phyloP scores from a whole-genome alignment of 2,888 invertebrate species.

The Himalopsyche tibetana region DNA sequence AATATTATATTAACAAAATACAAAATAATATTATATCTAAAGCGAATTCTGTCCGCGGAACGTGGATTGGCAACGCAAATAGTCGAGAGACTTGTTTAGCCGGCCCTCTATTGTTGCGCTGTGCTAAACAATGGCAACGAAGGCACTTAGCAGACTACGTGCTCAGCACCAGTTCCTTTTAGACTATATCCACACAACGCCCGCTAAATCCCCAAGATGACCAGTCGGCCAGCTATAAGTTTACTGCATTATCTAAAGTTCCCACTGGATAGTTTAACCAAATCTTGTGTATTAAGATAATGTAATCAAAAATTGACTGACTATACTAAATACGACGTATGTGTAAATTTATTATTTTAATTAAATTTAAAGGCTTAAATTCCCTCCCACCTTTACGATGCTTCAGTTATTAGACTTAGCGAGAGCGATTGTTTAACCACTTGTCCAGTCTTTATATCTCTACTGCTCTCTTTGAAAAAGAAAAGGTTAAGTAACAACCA shows the following conservation, averaged over 20 bases:
- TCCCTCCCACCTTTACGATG: too few species aligned
- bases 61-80: not conserved
- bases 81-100: slow-evolving; percentile 32
- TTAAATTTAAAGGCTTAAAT: too few species aligned
- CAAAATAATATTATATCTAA: too few species aligned
- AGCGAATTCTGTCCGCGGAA: not conserved
- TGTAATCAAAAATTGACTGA: too few species aligned
- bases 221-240: not conserved
- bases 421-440: too few species aligned
- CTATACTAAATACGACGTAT: too few species aligned
- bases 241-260: slow-evolving; percentile 32
- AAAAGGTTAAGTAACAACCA: too few species aligned
- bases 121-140: slow-evolving; percentile 46
- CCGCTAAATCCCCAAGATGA: slow-evolving; percentile 36
- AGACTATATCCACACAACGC: slow-evolving; percentile 9
- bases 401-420: too few species aligned
- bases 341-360: too few species aligned
- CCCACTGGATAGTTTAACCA: not conserved
- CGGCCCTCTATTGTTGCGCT: slow-evolving; percentile 16
- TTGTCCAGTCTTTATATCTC: too few species aligned
- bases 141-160: slow-evolving; percentile 43
- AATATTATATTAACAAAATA: too few species aligned
- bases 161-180: slow-evolving; percentile 33
- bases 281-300: not conserved
- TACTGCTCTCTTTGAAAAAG: too few species aligned